Evolutionary conservation across 1,140 invertebrate species (phyloP).

Genomic region (Drosophila serrata): DNA sequence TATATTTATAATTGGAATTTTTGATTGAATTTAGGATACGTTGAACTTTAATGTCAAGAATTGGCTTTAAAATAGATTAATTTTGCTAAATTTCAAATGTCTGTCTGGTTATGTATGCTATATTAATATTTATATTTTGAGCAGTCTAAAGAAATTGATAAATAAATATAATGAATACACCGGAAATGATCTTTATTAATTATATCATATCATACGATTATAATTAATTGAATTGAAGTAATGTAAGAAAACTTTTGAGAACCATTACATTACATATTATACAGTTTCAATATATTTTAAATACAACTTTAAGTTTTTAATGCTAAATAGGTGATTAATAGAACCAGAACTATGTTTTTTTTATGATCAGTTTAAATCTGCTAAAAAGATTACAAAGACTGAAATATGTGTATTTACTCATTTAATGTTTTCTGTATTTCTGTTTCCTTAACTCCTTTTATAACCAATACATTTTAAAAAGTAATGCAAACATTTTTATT

Average conservation of each 20-base stretch:
- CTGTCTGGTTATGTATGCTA: not conserved
- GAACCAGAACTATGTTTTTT: no score
- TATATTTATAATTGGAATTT: constrained; percentile 23
- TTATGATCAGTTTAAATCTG: not conserved
- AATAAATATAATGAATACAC: not conserved
- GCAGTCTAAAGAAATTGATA: not conserved
- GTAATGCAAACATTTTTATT: not conserved
- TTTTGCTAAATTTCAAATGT: not conserved
- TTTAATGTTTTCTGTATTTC: not conserved
- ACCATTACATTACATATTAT: no score
- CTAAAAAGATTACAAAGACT: not conserved
- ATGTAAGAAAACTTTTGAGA: not conserved
- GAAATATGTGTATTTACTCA: not conserved
- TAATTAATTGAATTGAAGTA: not conserved
- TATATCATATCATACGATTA: not conserved
- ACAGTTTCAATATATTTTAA: no score
- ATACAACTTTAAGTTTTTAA: no score
- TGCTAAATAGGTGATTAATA: not conserved
- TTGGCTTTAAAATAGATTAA: constrained; percentile 1
- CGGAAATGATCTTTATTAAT: not conserved
- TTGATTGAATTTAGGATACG: constrained; percentile 12
- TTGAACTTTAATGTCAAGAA: constrained; percentile 24
- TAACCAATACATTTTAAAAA: not conserved
- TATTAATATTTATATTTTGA: not conserved
- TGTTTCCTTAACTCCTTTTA: not conserved